phyloP scores from a whole-genome alignment of 2,113 vertebrate species.

The Pavo muticus region DNA sequence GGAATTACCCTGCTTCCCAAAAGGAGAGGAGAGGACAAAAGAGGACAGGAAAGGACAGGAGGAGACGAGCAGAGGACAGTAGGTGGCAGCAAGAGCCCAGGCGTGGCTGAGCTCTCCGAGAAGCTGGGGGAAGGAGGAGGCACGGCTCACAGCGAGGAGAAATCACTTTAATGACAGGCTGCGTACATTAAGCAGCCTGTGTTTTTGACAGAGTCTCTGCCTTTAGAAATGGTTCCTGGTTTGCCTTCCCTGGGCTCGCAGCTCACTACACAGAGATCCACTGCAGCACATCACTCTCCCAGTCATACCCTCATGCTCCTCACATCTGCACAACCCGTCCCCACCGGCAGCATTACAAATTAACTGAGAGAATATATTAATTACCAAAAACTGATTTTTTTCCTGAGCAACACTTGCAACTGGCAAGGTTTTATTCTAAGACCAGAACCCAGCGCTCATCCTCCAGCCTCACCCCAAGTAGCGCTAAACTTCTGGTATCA shows the following conservation, averaged over 20 bases:
- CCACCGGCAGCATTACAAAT: neutral
- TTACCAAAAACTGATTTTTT: neutral
- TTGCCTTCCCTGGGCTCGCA: neutral
- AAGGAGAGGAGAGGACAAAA: neutral
- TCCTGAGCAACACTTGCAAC: neutral
- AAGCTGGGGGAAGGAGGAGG: neutral
- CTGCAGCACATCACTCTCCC: neutral
- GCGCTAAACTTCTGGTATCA: neutral
- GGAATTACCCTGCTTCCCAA: neutral
- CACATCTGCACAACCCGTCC: neutral
- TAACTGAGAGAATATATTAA: neutral
- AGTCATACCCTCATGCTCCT: neutral
- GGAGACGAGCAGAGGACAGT: neutral
- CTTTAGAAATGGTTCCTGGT: neutral
- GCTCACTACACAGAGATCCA: neutral
- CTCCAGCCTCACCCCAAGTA: neutral
- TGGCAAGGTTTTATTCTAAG: neutral
- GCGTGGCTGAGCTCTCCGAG: neutral
- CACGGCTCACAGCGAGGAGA: neutral
- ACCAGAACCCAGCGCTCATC: neutral
- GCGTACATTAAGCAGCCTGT: neutral
- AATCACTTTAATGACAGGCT: neutral
- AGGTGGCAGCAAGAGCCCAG: constrained; percentile 74
- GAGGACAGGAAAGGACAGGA: neutral
- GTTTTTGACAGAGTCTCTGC: neutral